phyloP scores from a whole-genome alignment of 2,797 vertebrate species.

The Alcedo atthis region DNA sequence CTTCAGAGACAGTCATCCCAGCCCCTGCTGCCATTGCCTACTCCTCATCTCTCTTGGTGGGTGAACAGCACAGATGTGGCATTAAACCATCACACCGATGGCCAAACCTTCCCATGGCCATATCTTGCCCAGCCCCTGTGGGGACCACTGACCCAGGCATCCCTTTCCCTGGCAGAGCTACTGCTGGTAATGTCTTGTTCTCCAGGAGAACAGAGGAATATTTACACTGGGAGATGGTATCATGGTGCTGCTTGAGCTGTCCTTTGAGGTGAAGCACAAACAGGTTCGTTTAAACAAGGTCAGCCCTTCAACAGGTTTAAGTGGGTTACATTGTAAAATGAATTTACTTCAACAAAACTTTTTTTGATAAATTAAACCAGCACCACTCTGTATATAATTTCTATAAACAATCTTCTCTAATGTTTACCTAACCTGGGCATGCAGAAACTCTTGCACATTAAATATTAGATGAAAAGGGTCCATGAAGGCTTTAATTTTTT shows the following conservation, averaged over 20 bases:
- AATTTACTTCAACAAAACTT: conserved; percentile 58
- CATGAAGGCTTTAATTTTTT: background rate
- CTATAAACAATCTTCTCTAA: conserved; percentile 58
- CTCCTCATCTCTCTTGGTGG: background rate
- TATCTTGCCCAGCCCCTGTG: background rate
- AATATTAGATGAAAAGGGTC: conserved; percentile 50
- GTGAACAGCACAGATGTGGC: accelerated
- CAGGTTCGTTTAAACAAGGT: background rate
- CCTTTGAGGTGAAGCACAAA: conserved; percentile 2
- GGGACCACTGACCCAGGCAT: background rate
- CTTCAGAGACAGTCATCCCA: background rate
- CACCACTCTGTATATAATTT: conserved; percentile 60
- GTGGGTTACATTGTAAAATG: conserved; percentile 48
- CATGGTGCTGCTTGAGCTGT: background rate
- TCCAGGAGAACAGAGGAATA: background rate
- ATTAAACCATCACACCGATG: accelerated
- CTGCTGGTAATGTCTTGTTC: accelerated
- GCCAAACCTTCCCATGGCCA: background rate
- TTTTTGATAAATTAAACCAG: conserved; percentile 65
- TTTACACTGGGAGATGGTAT: background rate
- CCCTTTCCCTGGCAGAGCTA: background rate
- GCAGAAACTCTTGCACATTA: conserved; percentile 28
- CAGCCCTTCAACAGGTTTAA: conserved; percentile 27
- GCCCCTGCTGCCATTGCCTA: accelerated
- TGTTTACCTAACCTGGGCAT: conserved; percentile 61